These are phyloP conservation scores for Deroplatys truncata DNA, from an alignment of 2,888 invertebrate genomes.

Conservation along the genomic window DNA sequence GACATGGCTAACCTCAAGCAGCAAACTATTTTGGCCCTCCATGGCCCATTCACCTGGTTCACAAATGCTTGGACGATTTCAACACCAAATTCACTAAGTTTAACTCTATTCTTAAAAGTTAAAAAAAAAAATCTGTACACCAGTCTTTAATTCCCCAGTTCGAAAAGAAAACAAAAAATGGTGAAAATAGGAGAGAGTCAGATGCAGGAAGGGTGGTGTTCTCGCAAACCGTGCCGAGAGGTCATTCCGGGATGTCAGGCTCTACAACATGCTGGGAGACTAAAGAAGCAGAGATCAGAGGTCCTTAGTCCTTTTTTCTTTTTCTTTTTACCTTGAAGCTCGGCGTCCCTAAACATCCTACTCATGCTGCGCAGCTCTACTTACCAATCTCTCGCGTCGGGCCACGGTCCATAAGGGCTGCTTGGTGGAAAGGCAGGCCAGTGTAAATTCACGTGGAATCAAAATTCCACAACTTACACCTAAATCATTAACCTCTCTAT, in stretches of 20 bases:
- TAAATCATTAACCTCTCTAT: not conserved
- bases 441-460: slow-evolving; percentile 24
- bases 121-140: slow-evolving; percentile 30
- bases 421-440: slow-evolving; percentile 35
- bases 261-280: not conserved
- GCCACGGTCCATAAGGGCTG: slow-evolving; percentile 35
- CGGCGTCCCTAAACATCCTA: not conserved
- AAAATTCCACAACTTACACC: not conserved
- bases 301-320: too few species aligned
- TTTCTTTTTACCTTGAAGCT: too few species aligned
- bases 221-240: not conserved
- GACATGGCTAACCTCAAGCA: slow-evolving; percentile 8
- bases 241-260: not conserved
- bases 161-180: slow-evolving; percentile 29
- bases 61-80: slow-evolving; percentile 4
- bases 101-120: slow-evolving; percentile 15
- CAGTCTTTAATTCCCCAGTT: slow-evolving; percentile 34
- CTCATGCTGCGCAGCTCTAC: slow-evolving; percentile 26
- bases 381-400: slow-evolving; percentile 34
- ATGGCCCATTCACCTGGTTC: not conserved
- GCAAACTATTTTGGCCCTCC: not conserved
- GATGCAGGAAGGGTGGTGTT: not conserved
- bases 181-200: slow-evolving; percentile 10
- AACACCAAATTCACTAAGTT: slow-evolving; percentile 13
- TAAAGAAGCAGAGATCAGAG: not conserved